Percentiles rank a stretch among this genome's conserved stretches.
These are phyloP conservation scores for Empis livida DNA, from an alignment of 2,888 invertebrate species.

Conservation along the genomic window DNA sequence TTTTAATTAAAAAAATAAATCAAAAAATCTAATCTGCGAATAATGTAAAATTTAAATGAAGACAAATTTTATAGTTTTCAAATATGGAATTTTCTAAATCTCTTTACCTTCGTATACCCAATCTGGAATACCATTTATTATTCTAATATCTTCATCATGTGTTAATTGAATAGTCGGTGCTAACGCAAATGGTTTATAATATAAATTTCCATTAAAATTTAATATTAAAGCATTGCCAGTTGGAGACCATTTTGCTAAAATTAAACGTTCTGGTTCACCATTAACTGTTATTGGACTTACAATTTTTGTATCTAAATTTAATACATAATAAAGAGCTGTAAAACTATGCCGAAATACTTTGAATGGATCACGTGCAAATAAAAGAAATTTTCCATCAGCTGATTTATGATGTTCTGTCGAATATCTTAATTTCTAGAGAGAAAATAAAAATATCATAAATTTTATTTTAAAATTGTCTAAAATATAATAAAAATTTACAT, in stretches of 20 bases:
- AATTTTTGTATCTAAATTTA: conserved; percentile 45
- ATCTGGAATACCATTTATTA: conserved; percentile 80
- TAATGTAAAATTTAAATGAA: too few relatives aligned
- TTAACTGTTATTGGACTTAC: conserved; percentile 28
- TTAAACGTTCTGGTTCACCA: conserved; percentile 34
- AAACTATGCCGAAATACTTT: conserved; percentile 71
- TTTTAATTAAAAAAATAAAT: too few relatives aligned
- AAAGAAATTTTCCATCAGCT: conserved; percentile 48
- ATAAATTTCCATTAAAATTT: conserved; percentile 63
- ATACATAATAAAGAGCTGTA: conserved; percentile 56
- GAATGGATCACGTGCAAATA: conserved; percentile 42
- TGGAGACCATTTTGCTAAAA: conserved; percentile 68
- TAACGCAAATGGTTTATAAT: conserved; percentile 45
- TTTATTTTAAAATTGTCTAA: not conserved
- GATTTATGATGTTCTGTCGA: conserved; percentile 42
- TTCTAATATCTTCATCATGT: conserved; percentile 44
- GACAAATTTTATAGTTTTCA: too few relatives aligned
- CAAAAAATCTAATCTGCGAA: too few relatives aligned
- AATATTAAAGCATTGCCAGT: conserved; percentile 56
- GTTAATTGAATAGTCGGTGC: conserved; percentile 46
- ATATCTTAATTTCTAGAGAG: conserved; percentile 28
- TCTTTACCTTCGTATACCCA: conserved; percentile 93
- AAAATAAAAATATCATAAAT: conserved; percentile 8
- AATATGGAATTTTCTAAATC: too few relatives aligned
- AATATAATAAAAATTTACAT: conserved; percentile 8